A percentile compares a stretch with the other conserved stretches of the same genome.
Conservation (phyloP, 2,888 invertebrate species). For the Deilephila elpenor region DNA sequence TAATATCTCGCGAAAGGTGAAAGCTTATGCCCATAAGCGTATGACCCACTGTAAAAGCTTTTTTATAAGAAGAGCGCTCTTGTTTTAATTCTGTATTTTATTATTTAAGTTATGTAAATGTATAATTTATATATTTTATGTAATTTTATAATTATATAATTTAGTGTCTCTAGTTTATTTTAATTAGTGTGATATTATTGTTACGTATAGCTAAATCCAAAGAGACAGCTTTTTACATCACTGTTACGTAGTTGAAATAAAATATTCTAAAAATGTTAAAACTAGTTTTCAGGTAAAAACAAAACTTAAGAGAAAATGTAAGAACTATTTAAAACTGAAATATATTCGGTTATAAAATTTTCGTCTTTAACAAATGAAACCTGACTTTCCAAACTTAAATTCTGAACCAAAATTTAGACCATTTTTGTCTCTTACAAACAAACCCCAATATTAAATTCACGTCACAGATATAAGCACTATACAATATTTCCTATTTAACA, state of each 20-base stretch:
- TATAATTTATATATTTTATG: not conserved
- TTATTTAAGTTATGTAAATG: not conserved
- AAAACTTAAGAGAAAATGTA: no score
- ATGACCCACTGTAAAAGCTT: not conserved
- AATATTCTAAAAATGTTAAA: not conserved
- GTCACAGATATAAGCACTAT: not conserved
- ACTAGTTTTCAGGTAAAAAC: no score
- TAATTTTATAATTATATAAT: no score
- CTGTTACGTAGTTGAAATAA: no score
- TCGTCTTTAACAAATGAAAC: no score
- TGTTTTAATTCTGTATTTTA: not conserved
- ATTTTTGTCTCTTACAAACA: not conserved
- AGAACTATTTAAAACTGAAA: no score
- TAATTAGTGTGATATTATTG: no score
- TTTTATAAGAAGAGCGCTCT: not conserved
- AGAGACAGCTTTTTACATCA: no score
- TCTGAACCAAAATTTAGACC: no score
- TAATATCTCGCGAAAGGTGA: not conserved
- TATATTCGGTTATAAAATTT: no score
- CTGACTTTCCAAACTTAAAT: no score
- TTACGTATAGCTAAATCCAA: no score
- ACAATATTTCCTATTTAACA: not conserved
- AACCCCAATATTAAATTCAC: not conserved
- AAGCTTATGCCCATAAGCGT: not conserved
- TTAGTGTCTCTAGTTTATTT: not conserved